phyloP scores from a whole-genome alignment of 2,113 vertebrate species.

The Chloropsis cyanopogon region DNA sequence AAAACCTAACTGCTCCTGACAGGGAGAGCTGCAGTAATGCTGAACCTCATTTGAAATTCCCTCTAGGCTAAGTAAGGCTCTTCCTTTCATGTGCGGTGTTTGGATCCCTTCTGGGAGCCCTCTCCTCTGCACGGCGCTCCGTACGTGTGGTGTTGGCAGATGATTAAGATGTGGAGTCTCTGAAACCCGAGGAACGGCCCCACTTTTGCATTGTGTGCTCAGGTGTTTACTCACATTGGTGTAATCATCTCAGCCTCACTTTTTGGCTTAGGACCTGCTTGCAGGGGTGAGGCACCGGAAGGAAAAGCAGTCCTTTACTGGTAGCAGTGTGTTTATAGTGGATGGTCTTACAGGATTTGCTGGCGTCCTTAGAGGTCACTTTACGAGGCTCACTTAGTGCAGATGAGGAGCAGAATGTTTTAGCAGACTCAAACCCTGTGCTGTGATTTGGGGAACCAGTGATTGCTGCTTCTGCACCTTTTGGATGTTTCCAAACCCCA shows the following conservation, averaged over 20 bases:
- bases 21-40: background rate
- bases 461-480: background rate
- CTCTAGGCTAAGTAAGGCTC: slow-evolving; percentile 54
- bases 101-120: slow-evolving; percentile 55
- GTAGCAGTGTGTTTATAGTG: fast-evolving
- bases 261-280: background rate
- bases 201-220: background rate
- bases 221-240: background rate
- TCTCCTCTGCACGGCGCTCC: background rate
- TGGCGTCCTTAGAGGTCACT: background rate
- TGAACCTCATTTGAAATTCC: slow-evolving; percentile 64
- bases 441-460: background rate
- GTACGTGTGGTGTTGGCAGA: slow-evolving; percentile 34
- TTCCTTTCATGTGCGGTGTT: slow-evolving; percentile 35
- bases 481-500: background rate
- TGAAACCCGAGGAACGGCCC: slow-evolving; percentile 28
- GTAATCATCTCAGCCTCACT: background rate
- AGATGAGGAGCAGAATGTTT: background rate
- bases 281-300: fast-evolving
- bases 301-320: background rate
- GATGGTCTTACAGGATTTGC: background rate
- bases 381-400: fast-evolving
- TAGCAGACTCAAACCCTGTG: fast-evolving
- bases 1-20: slow-evolving; percentile 29
- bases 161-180: slow-evolving; percentile 65